phyloP scores from a whole-genome alignment of 2,797 vertebrate genomes.

The Acridotheres tristis region DNA sequence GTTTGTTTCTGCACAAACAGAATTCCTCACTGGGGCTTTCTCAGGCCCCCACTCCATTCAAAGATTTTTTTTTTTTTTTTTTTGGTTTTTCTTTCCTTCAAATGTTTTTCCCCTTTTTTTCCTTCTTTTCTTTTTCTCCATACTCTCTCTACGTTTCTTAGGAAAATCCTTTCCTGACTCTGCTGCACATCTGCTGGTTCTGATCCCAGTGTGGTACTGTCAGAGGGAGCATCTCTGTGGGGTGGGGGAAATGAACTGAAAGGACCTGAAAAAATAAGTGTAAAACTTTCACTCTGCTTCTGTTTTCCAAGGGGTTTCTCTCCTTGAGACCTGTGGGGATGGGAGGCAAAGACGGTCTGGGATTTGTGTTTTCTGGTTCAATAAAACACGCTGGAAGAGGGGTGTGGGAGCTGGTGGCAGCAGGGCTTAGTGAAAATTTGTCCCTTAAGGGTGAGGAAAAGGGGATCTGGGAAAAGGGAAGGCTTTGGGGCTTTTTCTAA shows the following conservation, averaged over 20 bases:
- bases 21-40: not conserved
- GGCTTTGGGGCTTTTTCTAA: constrained; percentile 15
- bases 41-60: not conserved
- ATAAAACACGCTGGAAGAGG: not conserved
- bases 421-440: not conserved
- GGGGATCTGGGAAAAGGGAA: constrained; percentile 12
- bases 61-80: not conserved
- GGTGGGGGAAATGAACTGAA: constrained; percentile 13
- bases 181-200: constrained; percentile 56
- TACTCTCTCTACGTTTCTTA: not conserved
- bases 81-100: constrained; percentile 17
- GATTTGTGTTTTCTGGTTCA: constrained; percentile 9
- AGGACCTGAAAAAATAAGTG: constrained; percentile 28
- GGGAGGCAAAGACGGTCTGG: not conserved
- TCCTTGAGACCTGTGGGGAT: not conserved
- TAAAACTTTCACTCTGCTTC: constrained; percentile 55
- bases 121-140: not conserved
- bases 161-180: constrained; percentile 31
- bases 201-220: constrained; percentile 47
- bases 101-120: not conserved
- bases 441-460: not conserved
- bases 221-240: constrained; percentile 29
- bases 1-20: not conserved
- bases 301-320: constrained; percentile 42
- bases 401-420: not conserved